Base-by-base conservation (phyloP, 2,888 invertebrate species). In the Pterobdella sp. region DNA sequence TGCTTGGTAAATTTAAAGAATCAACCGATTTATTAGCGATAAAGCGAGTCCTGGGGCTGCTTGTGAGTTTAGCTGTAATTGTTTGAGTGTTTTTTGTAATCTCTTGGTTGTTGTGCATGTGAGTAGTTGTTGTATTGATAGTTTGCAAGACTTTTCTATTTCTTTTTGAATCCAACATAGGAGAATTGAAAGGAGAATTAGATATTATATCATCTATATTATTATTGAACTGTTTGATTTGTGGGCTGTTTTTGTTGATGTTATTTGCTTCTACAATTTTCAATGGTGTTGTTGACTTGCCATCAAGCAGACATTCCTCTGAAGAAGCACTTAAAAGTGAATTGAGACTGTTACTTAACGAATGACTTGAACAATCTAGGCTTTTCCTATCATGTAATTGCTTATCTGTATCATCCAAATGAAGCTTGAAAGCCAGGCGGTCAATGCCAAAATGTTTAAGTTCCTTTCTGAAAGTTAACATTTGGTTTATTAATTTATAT, bases 291-390 rank as follows among this genome's bases (percentile, higher is more conserved):
- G 68, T 69, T 22, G 72, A 66, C 22, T 65, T 66, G 7, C 68
- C 75, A 22, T 56, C 71, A 31, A 71, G 35, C 31, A 76, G 72
- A 56, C 81, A 75, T 70, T 82, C 81, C 68, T 81, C 82, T 1
- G 79, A 77, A n/a, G 92, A 92, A 79, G 90, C 90, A 84, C 93
- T 93, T 79, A 92, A 85, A 84, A 92, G 90, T 0, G 93, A 93
- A 84, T 93, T 92, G 79, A 92, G 85, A 78, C 93, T 93, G 72
- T 92, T 91, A 73, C 89, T 90, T 79, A 90, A 81, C 10, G 81
- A 81, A 60, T 77, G 77, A 76, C 79, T 80, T 26, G 79, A 75
- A 1, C 80, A 80, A 32, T 80, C 70, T 65, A 42, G 29, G n/a
- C n/a, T 60, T 26, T n/a, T 37, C 52, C 26, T 22, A 3, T 29